Percentiles rank a stretch among this genome's conserved stretches.
Conservation (phyloP, 1,140 invertebrate genomes). For the Aradophagus sp. region DNA sequence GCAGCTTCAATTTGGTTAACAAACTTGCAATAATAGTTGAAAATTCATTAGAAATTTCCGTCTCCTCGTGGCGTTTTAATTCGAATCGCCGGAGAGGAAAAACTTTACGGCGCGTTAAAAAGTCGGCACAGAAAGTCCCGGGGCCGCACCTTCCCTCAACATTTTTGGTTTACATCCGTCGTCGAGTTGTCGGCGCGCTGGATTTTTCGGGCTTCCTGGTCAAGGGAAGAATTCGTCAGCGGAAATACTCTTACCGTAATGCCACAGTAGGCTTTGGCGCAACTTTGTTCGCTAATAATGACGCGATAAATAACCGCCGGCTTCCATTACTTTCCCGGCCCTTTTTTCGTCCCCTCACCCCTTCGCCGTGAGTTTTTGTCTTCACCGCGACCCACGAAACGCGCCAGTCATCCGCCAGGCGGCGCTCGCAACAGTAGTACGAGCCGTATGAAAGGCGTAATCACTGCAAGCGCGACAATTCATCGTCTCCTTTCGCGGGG, state of each 20-base stretch:
- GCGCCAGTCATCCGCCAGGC: no score
- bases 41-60: no score
- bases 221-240: constrained; percentile 46
- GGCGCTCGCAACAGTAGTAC: constrained; percentile 1
- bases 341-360: no score
- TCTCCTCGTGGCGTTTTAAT: no score
- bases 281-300: constrained; percentile 43
- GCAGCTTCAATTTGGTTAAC: no score
- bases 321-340: constrained; percentile 31
- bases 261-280: constrained; percentile 46
- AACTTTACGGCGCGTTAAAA: no score
- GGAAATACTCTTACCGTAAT: constrained; percentile 59
- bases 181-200: constrained; percentile 40
- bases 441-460: constrained; percentile 36
- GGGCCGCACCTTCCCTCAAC: no score
- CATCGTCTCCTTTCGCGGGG: constrained; percentile 19
- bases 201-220: constrained; percentile 66
- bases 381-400: no score
- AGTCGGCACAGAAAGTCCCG: no score
- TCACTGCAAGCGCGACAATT: constrained; percentile 46
- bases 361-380: no score
- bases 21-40: no score
- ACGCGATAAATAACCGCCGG: constrained; percentile 29
- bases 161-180: constrained; percentile 44
- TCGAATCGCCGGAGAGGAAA: no score